Base-by-base conservation (phyloP, 2,797 vertebrate genomes). In the Chaetophractus vellerosus region DNA sequence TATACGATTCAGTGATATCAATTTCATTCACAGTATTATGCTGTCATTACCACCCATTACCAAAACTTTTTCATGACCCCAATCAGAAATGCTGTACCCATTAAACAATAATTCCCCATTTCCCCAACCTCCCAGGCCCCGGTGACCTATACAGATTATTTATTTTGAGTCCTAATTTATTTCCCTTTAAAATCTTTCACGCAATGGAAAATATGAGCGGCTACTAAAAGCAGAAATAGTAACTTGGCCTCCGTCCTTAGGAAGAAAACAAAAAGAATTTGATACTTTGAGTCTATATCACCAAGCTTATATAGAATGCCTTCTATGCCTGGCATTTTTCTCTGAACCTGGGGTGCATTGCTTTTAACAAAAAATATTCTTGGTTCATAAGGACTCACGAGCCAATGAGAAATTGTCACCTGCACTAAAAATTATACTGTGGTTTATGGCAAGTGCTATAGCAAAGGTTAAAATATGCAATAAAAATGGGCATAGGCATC, bases 341-440 rank as follows among this genome's bases (percentile, higher is more conserved):
- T 75, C 72, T 48, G 59, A 94, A 31, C 38, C 52, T 85, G n/a
- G 45, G 85, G 59, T 75, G 88, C 95, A 95, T 90, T 85, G 94
- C 95, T 63, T 79, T 57, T 55, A 86, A 52, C 74, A 66, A 75
- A 89, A 94, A 68, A 0, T 50, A 71, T 93, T 75, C 19, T 79
- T 94, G 31, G 28, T 8, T 86, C n/a, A 66, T 66, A 90, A 92
- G 41, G 15, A 31, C 41, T 83, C 41, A 61, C 6, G 80, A 82
- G n/a, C 85, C 88, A 97, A 71, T 82, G 68, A 90, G 41, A 88
- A 90, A 71, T 82, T 83, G 38, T 92, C 85, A 83, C 48, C 48
- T 85, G 38, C 10, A 24, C 69, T 90, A 86, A 33, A 92, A 90
- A 85, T 50, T 87, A 52, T 88, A 75, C 90, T 68, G 38, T 6